Evolutionary conservation across 2,797 vertebrate genomes (phyloP), one percentile per base, ranked within the genome.

Genomic region (Hafferia zeledoni): DNA sequence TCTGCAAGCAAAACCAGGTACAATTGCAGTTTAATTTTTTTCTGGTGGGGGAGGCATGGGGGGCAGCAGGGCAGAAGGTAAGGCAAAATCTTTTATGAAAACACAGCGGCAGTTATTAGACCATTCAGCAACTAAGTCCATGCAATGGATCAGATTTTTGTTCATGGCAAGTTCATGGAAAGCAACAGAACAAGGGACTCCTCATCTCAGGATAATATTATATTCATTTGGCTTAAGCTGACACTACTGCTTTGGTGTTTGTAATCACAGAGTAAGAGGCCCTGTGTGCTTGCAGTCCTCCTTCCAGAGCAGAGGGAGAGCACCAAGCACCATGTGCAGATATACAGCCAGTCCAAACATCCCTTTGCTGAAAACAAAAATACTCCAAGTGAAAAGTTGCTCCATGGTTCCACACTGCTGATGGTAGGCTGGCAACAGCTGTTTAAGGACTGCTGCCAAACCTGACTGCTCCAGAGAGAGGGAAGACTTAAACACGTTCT

Each of bases 21-120:
- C 22, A 16, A 3, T 23, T 52, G 22, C 23, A 30, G 6, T 39
- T 57, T 71, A 25, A 12, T n/a, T 30, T 44, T 60, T 55, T 23
- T 49, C 60, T 19, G 5, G 8, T 0, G 1, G 5, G 1, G 9
- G 53, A 52, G 50, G 17, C 9, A 7, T 3, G 6, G 10, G 9
- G 2, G 6, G 31, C 13, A 22, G 16, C 14, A 22, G 76, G 13
- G 44, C 43, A 59, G 27, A 19, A 2, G 2, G 8, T 6, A 28
- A 28, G 25, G 5, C 17, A 74, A 25, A 37, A 80, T 35, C 35
- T 70, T 67, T 61, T 78, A 25, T 71, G 37, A 86, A 76, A 79
- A n/a, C 35, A 63, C 28, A 67, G 27, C 57, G 60, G 18, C 77
- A 81, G 12, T 33, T 59, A 68, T 24, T 44, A 86, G 72, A 30